phyloP scores from a whole-genome alignment of 2,888 invertebrate species.

The Ceraclea dissimilis region DNA sequence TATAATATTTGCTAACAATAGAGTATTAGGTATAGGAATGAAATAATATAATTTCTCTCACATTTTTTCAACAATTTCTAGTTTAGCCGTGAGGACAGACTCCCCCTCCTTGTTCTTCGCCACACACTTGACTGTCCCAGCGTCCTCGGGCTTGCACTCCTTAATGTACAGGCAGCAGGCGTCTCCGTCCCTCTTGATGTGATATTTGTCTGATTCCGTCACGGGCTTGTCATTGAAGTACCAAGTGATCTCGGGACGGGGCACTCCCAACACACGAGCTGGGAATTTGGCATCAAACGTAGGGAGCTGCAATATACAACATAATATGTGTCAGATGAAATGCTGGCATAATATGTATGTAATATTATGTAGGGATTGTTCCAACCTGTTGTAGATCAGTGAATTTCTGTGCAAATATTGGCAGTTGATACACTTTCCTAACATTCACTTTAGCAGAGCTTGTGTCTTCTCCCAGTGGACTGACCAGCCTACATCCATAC shows the following conservation, averaged over 20 bases:
- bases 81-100: conserved; percentile 62
- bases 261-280: conserved; percentile 72
- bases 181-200: conserved; percentile 70
- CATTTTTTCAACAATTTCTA: conserved; percentile 79
- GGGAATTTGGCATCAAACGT: conserved; percentile 76
- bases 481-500: conserved; percentile 69
- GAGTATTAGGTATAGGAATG: neutral
- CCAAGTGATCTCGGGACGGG: conserved; percentile 81
- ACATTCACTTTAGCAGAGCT: conserved; percentile 65
- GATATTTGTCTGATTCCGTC: conserved; percentile 61
- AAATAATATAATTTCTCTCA: conserved; percentile 34
- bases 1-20: neutral
- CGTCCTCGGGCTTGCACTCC: conserved; percentile 59
- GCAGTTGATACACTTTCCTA: conserved; percentile 72
- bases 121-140: conserved; percentile 68
- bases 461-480: conserved; percentile 67
- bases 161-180: conserved; percentile 67
- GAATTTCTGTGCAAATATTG: conserved; percentile 70
- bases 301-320: conserved; percentile 47
- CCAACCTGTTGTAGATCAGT: conserved; percentile 57
- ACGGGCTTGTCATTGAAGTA: conserved; percentile 74
- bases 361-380: too few relatives aligned
- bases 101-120: conserved; percentile 77
- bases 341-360: neutral
- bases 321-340: neutral